Evolutionary conservation across 2,113 vertebrate genomes (phyloP).

Genomic region (Zapornia atra): DNA sequence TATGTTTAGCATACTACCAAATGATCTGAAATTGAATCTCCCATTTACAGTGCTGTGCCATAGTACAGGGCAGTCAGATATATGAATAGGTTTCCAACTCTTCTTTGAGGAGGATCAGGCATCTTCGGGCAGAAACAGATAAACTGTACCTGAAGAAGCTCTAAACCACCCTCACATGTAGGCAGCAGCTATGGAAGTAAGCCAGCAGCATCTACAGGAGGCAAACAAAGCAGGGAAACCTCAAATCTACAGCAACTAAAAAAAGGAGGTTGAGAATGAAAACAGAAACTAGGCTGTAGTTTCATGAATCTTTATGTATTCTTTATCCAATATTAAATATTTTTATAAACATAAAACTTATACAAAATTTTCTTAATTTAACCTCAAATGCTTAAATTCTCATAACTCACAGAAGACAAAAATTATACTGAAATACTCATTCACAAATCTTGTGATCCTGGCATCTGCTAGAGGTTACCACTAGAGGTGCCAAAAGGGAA

Average conservation of each 20-base stretch:
- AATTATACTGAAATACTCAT: too few species aligned
- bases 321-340: too few species aligned
- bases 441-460: too few species aligned
- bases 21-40: neutral
- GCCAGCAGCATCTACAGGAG: neutral
- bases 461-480: too few species aligned
- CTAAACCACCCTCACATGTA: neutral
- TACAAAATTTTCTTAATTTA: too few species aligned
- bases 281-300: neutral
- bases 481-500: too few species aligned
- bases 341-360: too few species aligned
- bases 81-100: neutral
- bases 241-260: neutral
- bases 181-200: neutral
- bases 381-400: too few species aligned
- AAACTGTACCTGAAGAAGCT: neutral
- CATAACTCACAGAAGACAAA: too few species aligned
- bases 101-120: neutral
- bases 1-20: neutral
- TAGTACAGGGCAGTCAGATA: too few species aligned
- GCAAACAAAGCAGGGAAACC: neutral
- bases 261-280: neutral
- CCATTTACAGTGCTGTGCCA: neutral
- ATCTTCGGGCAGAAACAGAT: neutral
- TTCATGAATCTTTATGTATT: too few species aligned